Base-by-base conservation (phyloP, 2,888 invertebrate genomes). In the Brenthis ino region DNA sequence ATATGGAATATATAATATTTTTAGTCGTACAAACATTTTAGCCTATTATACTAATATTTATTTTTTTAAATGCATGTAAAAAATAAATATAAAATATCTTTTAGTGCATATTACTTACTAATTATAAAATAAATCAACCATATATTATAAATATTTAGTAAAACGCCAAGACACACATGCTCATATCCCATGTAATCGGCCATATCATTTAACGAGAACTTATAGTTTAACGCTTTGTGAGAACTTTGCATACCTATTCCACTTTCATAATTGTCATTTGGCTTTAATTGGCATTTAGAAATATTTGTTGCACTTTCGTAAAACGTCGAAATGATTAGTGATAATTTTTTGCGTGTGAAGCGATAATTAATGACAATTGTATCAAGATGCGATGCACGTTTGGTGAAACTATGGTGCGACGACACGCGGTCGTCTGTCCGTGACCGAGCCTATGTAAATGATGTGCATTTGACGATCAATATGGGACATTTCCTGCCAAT, bases 401-500 rank as follows among this genome's bases (percentile, higher is more conserved):
- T 70, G 77, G 88, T 82, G 88, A 88, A 88, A 89, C 82, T 82
- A 75, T 76, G 70, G 72, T 67, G 72, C 76, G 76, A 68, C 61
- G 72, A 72, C 77, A 73, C 70, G 72, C 72, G 75, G 65, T 71
- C 70, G 68, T 71, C 65, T 72, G 82, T 78, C 83, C 85, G 84
- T 87, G 87, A 84, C 84, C 79, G 80, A 70, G 77, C 73, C 76
- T 83, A 86, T 87, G 87, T 79, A 84, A 88, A 87, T 83, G 77
- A 77, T 72, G 75, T 77, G 81, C 82, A 83, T 87, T 87, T 77
- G 86, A 80, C 80, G 82, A 78, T 76, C 66, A 85, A 20, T 83
- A 85, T 80, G 76, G 88, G 85, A 76, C 85, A 83, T 81, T 88
- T 88, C 87, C 88, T 86, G 86, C 72, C 80, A 75, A 81, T 78